These are phyloP conservation scores for Papilio gigon DNA, from an alignment of 2,888 invertebrate genomes.

Conservation along the genomic window DNA sequence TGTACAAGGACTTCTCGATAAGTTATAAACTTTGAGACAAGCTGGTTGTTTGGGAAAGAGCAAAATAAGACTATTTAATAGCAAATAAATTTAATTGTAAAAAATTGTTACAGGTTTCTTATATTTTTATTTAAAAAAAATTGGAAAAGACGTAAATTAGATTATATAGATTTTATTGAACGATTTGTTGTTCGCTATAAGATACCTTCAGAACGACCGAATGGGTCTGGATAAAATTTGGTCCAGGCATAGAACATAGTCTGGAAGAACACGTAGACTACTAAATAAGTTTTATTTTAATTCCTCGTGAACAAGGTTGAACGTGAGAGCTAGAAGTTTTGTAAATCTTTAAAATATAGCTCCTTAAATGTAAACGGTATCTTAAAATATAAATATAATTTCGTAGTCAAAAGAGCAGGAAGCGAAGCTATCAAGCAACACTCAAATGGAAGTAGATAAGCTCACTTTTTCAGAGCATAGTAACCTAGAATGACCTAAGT, in stretches of 20 bases:
- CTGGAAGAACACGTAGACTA: too few relatives aligned
- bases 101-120: background rate
- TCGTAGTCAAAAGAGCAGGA: constrained; percentile 25
- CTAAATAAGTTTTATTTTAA: too few relatives aligned
- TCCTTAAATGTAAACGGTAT: constrained; percentile 8
- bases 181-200: too few relatives aligned
- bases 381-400: constrained; percentile 37
- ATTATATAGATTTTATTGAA: too few relatives aligned
- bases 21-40: constrained; percentile 21
- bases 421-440: constrained; percentile 33
- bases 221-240: too few relatives aligned
- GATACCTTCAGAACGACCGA: too few relatives aligned
- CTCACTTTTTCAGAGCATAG: constrained; percentile 43
- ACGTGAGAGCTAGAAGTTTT: constrained; percentile 3
- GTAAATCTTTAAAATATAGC: background rate
- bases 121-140: background rate
- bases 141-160: too few relatives aligned
- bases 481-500: constrained; percentile 47
- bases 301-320: too few relatives aligned
- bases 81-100: background rate
- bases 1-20: constrained; percentile 24
- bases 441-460: constrained; percentile 35
- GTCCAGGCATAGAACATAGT: too few relatives aligned
- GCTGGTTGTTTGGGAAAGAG: constrained; percentile 1
- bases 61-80: background rate